Evolutionary conservation across 2,797 vertebrate species (phyloP).

Genomic region (Varecia variegata): DNA sequence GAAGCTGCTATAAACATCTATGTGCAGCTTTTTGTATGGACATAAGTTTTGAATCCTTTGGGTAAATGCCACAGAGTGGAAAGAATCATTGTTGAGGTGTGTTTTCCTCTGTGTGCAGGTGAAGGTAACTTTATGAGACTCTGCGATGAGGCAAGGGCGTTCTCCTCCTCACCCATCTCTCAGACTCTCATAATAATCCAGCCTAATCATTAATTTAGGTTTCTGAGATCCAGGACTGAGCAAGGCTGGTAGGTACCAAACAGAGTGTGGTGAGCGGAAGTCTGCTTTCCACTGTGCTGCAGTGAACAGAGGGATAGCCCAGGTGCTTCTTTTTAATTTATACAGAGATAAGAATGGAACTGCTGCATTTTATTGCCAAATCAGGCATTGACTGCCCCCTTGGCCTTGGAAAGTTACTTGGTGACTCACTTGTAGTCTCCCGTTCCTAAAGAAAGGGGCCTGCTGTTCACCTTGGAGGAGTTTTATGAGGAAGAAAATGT

Average conservation of each 20-base stretch:
- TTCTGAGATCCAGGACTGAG: background rate
- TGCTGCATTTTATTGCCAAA: conserved; percentile 5
- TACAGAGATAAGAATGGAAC: background rate
- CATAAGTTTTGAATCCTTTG: background rate
- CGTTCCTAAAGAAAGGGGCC: background rate
- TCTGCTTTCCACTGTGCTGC: background rate
- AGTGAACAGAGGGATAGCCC: background rate
- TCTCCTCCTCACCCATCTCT: background rate
- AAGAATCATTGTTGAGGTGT: background rate
- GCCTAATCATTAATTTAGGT: background rate
- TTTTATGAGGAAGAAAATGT: background rate
- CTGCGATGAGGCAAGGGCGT: background rate
- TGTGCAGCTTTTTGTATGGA: background rate
- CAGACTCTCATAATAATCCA: background rate
- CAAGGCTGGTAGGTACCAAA: background rate
- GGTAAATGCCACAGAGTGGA: background rate
- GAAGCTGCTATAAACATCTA: background rate
- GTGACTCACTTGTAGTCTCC: background rate
- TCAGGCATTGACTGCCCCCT: background rate
- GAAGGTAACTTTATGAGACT: background rate
- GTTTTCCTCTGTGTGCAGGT: background rate
- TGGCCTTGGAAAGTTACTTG: conserved; percentile 36
- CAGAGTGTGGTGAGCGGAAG: background rate
- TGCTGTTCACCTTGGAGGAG: background rate
- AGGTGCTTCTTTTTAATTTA: conserved; percentile 14